phyloP scores from a whole-genome alignment of 2,888 invertebrate genomes.

The Invenusta paracnida region DNA sequence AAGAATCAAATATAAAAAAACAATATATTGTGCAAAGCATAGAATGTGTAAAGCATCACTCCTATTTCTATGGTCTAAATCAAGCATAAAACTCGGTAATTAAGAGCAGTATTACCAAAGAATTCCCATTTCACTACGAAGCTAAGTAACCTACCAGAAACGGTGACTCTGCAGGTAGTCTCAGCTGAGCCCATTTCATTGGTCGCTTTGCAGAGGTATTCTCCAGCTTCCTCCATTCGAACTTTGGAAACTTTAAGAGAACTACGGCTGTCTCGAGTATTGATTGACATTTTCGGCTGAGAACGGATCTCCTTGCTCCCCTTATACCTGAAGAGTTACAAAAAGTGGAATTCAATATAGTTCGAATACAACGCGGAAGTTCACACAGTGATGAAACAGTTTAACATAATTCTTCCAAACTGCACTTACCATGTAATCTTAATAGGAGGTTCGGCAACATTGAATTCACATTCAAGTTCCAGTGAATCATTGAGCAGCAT shows the following conservation, averaged over 20 bases:
- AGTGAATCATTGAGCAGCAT: not conserved
- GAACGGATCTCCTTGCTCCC: slow-evolving; percentile 54
- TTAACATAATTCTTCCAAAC: too few relatives aligned
- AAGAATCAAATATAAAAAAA: too few relatives aligned
- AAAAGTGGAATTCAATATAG: not conserved
- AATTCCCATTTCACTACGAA: too few relatives aligned
- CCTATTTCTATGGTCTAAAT: too few relatives aligned
- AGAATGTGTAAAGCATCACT: too few relatives aligned
- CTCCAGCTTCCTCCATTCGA: slow-evolving; percentile 55
- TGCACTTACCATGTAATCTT: not conserved
- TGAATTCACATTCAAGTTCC: slow-evolving; percentile 31
- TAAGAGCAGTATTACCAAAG: too few relatives aligned
- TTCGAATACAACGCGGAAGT: too few relatives aligned
- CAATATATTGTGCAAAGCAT: too few relatives aligned
- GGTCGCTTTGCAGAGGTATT: slow-evolving; percentile 54
- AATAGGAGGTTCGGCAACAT: slow-evolving; percentile 3
- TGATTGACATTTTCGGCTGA: slow-evolving; percentile 54
- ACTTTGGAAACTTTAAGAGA: slow-evolving; percentile 67
- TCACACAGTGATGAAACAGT: too few relatives aligned
- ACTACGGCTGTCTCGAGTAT: slow-evolving; percentile 54
- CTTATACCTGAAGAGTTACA: slow-evolving; percentile 51
- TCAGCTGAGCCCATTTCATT: slow-evolving; percentile 57
- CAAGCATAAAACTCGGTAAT: too few relatives aligned
- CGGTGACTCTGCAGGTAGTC: slow-evolving; percentile 48
- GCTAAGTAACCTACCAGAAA: slow-evolving; percentile 19